Conservation (phyloP, 2,797 vertebrate species). For the Centropyge bicolor region DNA sequence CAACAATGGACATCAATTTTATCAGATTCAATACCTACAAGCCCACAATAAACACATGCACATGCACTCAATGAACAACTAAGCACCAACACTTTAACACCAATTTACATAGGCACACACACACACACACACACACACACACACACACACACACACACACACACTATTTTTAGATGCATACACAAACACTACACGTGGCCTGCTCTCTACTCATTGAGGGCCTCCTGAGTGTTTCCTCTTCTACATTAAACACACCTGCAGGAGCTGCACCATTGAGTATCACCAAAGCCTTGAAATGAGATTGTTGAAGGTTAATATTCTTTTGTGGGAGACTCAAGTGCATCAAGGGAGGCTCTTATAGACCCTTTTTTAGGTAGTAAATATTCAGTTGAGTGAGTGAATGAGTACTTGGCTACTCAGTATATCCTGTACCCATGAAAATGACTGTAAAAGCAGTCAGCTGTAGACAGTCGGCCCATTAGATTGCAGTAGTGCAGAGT, state of each 20-base stretch:
- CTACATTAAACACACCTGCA: conserved; percentile 13
- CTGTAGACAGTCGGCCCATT: background rate
- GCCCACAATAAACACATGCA: background rate
- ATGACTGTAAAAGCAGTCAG: conserved; percentile 24
- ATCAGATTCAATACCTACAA: background rate
- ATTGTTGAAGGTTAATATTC: conserved; percentile 43
- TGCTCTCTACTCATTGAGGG: background rate
- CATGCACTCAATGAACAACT: background rate
- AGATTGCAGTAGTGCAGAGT: conserved; percentile 5
- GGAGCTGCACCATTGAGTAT: conserved; percentile 2
- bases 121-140: background rate
- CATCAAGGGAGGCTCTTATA: conserved; percentile 5
- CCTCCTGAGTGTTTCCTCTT: conserved; percentile 2
- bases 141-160: background rate
- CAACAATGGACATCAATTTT: background rate
- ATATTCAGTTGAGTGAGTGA: conserved; percentile 31
- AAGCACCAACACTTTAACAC: background rate
- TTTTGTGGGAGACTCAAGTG: conserved; percentile 35
- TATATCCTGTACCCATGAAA: conserved; percentile 31
- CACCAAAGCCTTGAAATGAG: conserved; percentile 25
- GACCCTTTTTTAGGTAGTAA: conserved; percentile 29
- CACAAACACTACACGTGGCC: background rate
- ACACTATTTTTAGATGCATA: background rate
- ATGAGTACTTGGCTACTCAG: conserved; percentile 18
- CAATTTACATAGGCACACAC: background rate